Evolutionary conservation across 1,140 invertebrate genomes (phyloP).

Genomic region (Hetaerina americana): DNA sequence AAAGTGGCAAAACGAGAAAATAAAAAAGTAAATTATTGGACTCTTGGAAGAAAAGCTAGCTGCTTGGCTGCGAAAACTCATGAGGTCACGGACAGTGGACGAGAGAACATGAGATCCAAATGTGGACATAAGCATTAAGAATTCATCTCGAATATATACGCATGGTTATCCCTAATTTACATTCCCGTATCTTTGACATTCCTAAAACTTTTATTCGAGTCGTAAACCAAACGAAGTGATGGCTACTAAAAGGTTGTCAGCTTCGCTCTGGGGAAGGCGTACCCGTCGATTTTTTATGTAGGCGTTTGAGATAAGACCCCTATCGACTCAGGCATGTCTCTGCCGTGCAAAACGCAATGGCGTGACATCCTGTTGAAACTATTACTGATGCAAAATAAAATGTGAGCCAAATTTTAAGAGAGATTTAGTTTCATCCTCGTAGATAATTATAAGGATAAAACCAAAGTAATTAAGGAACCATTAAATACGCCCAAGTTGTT

Average conservation of each 20-base stretch:
- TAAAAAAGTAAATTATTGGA: neutral
- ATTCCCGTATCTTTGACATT: neutral
- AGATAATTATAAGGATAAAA: too few species aligned
- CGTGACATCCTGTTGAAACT: neutral
- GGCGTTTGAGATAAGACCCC: neutral
- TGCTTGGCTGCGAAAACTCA: too few species aligned
- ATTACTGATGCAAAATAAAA: too few species aligned
- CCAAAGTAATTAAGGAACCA: too few species aligned
- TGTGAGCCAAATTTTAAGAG: too few species aligned
- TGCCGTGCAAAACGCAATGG: neutral
- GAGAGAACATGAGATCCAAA: neutral
- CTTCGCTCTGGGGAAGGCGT: neutral
- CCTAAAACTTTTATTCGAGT: neutral
- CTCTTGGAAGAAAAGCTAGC: too few species aligned
- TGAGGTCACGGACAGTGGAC: too few species aligned
- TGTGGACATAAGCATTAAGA: neutral
- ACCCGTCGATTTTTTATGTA: neutral
- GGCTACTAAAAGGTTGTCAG: neutral
- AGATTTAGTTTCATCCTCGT: too few species aligned
- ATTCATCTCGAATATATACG: neutral
- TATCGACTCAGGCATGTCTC: neutral
- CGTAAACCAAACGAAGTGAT: neutral
- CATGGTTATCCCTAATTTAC: neutral
- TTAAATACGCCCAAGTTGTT: too few species aligned
- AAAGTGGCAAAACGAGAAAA: neutral